Conservation (phyloP, 1,140 invertebrate genomes). For the Oreohelix idahoensis region DNA sequence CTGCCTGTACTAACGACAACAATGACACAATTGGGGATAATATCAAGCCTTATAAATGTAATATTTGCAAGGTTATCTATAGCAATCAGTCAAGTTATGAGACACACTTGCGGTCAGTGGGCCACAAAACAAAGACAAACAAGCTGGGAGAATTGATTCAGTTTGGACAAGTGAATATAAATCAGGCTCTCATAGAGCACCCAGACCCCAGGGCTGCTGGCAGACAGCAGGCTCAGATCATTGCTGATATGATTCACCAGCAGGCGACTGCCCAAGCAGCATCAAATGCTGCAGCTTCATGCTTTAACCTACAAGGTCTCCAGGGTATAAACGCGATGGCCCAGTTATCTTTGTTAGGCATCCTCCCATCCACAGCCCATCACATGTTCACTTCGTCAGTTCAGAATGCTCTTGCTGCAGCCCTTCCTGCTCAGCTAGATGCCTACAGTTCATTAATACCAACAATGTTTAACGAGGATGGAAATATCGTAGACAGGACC, state of each 20-base stretch:
- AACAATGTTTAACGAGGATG: background rate
- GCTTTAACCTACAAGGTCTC: background rate
- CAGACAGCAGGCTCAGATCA: slow-evolving; percentile 59
- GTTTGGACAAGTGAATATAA: slow-evolving; percentile 88
- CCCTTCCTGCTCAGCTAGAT: background rate
- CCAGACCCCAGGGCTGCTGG: slow-evolving; percentile 76
- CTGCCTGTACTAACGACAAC: background rate
- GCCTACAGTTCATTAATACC: background rate
- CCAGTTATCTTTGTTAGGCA: slow-evolving; percentile 55
- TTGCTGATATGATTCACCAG: slow-evolving; percentile 60
- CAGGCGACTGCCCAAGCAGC: slow-evolving; percentile 47
- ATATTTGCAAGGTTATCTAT: slow-evolving; percentile 95
- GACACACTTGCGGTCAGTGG: slow-evolving; percentile 93
- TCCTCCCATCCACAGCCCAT: slow-evolving; percentile 43
- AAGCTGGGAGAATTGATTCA: slow-evolving; percentile 91
- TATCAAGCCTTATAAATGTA: slow-evolving; percentile 93
- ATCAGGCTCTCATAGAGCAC: slow-evolving; percentile 90
- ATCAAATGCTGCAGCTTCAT: background rate
- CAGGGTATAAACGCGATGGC: slow-evolving; percentile 4
- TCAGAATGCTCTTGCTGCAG: background rate
- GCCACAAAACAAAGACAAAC: slow-evolving; percentile 91
- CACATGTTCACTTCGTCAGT: background rate
- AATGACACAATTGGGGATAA: background rate
- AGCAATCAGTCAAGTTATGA: slow-evolving; percentile 92
- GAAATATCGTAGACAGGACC: background rate